These are phyloP conservation scores for Sebastes dallii DNA, from an alignment of 2,797 vertebrate genomes.

Conservation along the genomic window DNA sequence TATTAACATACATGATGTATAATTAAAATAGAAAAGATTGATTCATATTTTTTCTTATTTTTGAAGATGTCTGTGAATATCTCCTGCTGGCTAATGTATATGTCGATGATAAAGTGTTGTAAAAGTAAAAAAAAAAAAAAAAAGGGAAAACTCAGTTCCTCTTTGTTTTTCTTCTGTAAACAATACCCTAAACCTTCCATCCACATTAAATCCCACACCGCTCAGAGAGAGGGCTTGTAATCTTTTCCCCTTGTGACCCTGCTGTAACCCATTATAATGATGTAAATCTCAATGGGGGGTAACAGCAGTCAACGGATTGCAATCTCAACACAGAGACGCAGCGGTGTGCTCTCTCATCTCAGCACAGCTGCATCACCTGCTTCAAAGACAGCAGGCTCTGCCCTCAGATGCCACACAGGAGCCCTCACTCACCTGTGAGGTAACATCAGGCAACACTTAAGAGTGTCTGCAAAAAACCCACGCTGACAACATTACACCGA, in stretches of 20 bases:
- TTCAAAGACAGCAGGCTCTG: slow-evolving; percentile 11
- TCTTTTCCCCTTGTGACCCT: background rate
- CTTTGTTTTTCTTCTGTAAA: background rate
- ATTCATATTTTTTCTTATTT: slow-evolving; percentile 8
- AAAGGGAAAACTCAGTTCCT: background rate
- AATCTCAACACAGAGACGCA: background rate
- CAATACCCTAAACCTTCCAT: background rate
- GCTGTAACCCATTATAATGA: background rate
- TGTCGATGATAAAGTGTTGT: slow-evolving; percentile 52
- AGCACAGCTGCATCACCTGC: background rate
- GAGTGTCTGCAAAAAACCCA: background rate
- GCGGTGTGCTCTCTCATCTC: slow-evolving; percentile 9
- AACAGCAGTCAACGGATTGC: background rate
- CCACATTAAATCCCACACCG: background rate
- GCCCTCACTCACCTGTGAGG: background rate
- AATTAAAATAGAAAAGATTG: slow-evolving; percentile 16
- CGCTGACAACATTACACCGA: background rate
- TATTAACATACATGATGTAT: slow-evolving; percentile 27
- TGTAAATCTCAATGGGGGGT: background rate
- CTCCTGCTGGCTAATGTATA: slow-evolving; percentile 29
- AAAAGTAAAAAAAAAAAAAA: slow-evolving; percentile 33
- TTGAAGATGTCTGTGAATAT: slow-evolving; percentile 29
- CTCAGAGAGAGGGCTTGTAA: background rate
- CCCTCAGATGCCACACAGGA: background rate
- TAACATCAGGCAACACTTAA: background rate